These are phyloP conservation scores for Drosophila bocqueti DNA, from an alignment of 1,140 invertebrate genomes.

Conservation along the genomic window DNA sequence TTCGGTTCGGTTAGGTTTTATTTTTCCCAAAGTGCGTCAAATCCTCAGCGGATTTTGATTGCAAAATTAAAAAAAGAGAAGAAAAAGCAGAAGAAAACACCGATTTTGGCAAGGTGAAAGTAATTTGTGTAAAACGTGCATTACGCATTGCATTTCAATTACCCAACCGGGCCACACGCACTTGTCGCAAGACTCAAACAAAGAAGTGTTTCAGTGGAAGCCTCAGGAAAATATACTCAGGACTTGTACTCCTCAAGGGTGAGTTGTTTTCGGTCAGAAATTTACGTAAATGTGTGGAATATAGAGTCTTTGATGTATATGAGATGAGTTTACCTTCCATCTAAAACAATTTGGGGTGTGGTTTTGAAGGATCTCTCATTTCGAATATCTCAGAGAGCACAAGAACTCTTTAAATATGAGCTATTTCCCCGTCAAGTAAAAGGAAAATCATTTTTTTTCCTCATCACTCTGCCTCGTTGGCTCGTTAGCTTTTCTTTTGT, in stretches of 20 bases:
- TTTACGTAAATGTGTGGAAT: background rate
- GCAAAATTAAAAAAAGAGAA: background rate
- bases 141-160: slow-evolving; percentile 50
- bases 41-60: slow-evolving; percentile 10
- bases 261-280: background rate
- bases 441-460: too few species aligned
- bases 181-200: slow-evolving; percentile 2
- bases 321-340: too few species aligned
- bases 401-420: background rate
- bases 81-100: slow-evolving; percentile 16
- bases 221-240: background rate
- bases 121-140: slow-evolving; percentile 34
- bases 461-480: background rate
- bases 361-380: background rate
- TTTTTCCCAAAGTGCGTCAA: slow-evolving; percentile 5
- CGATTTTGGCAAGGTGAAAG: slow-evolving; percentile 53
- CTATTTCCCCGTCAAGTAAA: background rate
- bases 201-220: background rate
- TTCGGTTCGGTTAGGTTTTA: slow-evolving; percentile 50
- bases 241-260: background rate
- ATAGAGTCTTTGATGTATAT: background rate
- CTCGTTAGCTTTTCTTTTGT: slow-evolving; percentile 27
- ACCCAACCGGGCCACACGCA: slow-evolving; percentile 22
- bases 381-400: too few species aligned
- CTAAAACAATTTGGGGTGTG: background rate